These are phyloP conservation scores for Platalea minor DNA, from an alignment of 2,797 vertebrate species.

Conservation along the genomic window DNA sequence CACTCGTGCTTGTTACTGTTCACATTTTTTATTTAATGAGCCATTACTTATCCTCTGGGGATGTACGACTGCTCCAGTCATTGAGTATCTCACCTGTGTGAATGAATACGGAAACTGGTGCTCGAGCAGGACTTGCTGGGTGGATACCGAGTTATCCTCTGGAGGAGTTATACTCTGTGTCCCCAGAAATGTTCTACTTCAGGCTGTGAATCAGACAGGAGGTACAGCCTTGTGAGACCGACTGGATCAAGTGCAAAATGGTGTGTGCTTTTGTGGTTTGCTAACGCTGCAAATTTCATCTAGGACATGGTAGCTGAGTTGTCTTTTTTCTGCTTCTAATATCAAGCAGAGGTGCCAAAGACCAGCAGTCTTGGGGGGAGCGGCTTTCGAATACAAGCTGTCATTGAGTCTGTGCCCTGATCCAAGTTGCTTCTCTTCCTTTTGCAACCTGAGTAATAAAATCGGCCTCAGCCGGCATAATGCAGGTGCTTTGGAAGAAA, in stretches of 20 bases:
- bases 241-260: background rate
- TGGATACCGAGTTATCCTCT: background rate
- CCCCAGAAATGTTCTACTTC: background rate
- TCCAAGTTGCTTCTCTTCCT: background rate
- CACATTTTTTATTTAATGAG: background rate
- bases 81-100: background rate
- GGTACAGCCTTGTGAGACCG: background rate
- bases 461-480: background rate
- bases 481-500: background rate
- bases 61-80: background rate
- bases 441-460: background rate
- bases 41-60: background rate
- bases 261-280: background rate
- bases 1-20: background rate
- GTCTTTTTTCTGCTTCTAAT: background rate
- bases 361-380: background rate
- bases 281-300: background rate
- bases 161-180: background rate
- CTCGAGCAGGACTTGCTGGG: background rate
- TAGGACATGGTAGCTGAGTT: background rate
- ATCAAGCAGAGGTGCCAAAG: background rate
- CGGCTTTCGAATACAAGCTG: background rate
- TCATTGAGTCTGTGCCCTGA: background rate
- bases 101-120: background rate
- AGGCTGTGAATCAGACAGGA: background rate